Evolutionary conservation across 1,140 invertebrate genomes (phyloP), one percentile per base, ranked within the genome.

Genomic region (Euura saliciscinereae): DNA sequence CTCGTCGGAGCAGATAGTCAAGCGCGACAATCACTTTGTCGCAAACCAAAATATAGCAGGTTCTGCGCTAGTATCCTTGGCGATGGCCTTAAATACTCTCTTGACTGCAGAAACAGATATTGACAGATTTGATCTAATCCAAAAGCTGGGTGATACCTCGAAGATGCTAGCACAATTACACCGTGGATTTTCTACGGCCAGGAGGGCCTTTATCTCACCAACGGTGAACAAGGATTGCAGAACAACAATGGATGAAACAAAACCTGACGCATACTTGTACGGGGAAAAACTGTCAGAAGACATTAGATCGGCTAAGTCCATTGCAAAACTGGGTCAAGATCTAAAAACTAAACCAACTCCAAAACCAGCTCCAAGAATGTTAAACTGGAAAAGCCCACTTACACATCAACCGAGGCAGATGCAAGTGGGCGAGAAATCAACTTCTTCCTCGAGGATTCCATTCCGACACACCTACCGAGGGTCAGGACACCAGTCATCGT

Each of bases 81-180:
- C 28, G 28, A 28, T 28, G 28, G 28, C 28, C 28, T 28, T 28
- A 28, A 28, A 28, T 28, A 28, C 28, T 51, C 6, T 8, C 46
- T 11, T 11, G 11, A 7, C 46, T 7, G 46, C 6, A 51, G 46
- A 51, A 1, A 11, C 7, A 11, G 46, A 28, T 28, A 28, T 51
- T 51, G 46, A 51, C 46, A 11, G 11, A 11, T 11, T 8, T 8
- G 6, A 8, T 7, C 46, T 51, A 7, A 7, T 51, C 2, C 1
- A 51, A 11, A 8, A 51, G 7, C 46, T 51, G 6, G 6, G 46
- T 43, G 71, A 72, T 68, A 43, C 66, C 44, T 65, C 65, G 28
- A 72, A 72, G 44, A 44, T 72, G 42, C 13, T 72, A 44, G 28
- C 71, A 8, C 65, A 72, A 10, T 8, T 82, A 77, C 76, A 79